A percentile compares a stretch with the other conserved stretches of the same genome.
Conservation (phyloP, 2,113 vertebrate genomes). For the Hypocryptadius cinnamomeus region DNA sequence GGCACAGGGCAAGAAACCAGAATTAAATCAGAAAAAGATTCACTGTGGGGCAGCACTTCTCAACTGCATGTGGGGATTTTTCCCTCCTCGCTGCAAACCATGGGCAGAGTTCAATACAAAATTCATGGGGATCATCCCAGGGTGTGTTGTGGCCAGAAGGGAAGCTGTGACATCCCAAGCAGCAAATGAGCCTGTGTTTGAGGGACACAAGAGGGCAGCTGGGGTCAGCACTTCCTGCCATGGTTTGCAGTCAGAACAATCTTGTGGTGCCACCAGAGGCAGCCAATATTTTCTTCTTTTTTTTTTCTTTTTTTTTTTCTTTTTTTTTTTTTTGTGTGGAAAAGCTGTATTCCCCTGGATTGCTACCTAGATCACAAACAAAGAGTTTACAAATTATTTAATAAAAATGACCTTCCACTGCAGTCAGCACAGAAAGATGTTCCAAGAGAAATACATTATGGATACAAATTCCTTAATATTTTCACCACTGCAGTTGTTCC, state of each 20-base stretch:
- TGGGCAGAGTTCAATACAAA: neutral
- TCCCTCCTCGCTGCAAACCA: neutral
- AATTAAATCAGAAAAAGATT: neutral
- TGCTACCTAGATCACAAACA: neutral
- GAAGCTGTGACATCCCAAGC: neutral
- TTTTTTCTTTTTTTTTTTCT: neutral
- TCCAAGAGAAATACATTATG: neutral
- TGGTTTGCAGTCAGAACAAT: neutral
- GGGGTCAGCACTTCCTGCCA: neutral
- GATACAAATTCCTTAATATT: neutral
- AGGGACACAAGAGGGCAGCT: neutral
- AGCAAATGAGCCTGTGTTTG: neutral
- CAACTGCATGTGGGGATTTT: neutral
- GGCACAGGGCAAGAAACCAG: neutral
- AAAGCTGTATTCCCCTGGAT: neutral
- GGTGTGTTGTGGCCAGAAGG: neutral
- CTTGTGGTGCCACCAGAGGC: neutral
- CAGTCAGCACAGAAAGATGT: neutral
- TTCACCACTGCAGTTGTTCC: neutral
- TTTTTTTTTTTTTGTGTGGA: neutral
- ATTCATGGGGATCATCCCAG: neutral
- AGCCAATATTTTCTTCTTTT: neutral
- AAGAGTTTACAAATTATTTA: neutral
- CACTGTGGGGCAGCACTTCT: neutral
- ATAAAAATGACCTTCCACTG: neutral